phyloP scores from a whole-genome alignment of 1,140 invertebrate species.

The Euura saliciscinereae region DNA sequence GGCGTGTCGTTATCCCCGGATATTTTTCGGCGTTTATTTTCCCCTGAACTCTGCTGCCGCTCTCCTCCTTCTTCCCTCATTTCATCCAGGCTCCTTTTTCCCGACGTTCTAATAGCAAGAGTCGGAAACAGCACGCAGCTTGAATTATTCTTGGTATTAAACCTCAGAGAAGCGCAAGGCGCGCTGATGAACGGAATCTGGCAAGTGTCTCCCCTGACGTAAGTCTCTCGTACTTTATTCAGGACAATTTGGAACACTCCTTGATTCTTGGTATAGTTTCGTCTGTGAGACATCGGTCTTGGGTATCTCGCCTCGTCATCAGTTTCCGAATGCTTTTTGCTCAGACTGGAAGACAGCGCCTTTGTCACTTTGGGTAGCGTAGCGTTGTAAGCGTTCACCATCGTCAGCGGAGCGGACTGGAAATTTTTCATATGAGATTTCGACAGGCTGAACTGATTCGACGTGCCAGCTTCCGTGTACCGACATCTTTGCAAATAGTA shows the following conservation, averaged over 20 bases:
- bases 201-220: constrained; percentile 32
- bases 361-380: constrained; percentile 51
- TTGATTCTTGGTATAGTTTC: constrained; percentile 25
- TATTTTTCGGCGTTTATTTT: constrained; percentile 31
- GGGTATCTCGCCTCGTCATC: constrained; percentile 33
- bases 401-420: constrained; percentile 30
- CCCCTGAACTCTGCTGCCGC: constrained; percentile 5
- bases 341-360: constrained; percentile 32
- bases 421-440: neutral
- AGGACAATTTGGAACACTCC: constrained; percentile 45
- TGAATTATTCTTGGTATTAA: constrained; percentile 19
- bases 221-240: constrained; percentile 48
- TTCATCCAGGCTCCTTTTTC: constrained; percentile 38
- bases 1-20: constrained; percentile 12
- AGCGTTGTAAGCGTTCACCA: constrained; percentile 46
- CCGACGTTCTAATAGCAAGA: constrained; percentile 16
- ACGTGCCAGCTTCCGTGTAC: constrained; percentile 56
- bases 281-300: constrained; percentile 49
- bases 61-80: constrained; percentile 19
- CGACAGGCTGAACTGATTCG: constrained; percentile 31
- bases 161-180: constrained; percentile 39
- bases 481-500: constrained; percentile 55
- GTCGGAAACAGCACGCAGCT: constrained; percentile 43
- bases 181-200: constrained; percentile 52
- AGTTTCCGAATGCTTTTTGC: constrained; percentile 15